These are phyloP conservation scores for Orientallactaga bullata DNA, from an alignment of 2,113 vertebrate species.

Conservation along the genomic window DNA sequence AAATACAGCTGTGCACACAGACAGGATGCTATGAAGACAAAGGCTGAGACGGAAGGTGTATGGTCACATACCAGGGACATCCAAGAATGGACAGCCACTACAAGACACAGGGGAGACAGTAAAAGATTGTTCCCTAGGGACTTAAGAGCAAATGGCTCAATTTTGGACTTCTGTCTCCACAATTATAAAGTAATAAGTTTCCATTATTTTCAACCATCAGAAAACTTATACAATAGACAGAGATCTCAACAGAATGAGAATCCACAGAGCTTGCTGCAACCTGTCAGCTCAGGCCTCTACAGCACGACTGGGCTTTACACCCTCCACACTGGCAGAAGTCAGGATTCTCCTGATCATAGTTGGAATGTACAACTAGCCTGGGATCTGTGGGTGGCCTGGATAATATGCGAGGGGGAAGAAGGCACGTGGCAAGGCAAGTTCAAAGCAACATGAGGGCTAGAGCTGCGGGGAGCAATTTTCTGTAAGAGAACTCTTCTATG, in stretches of 20 bases:
- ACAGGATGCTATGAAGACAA: not conserved
- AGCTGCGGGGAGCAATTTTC: not conserved
- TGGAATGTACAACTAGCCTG: not conserved
- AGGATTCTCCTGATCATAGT: not conserved
- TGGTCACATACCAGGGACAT: not conserved
- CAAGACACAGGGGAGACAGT: not conserved
- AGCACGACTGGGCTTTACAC: not conserved
- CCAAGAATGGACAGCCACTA: not conserved
- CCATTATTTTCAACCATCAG: not conserved
- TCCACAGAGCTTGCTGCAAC: not conserved
- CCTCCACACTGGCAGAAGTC: too few relatives aligned
- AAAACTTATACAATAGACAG: not conserved
- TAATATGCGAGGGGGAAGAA: not conserved
- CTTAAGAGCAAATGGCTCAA: not conserved
- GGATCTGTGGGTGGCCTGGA: accelerated
- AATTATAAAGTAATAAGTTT: not conserved
- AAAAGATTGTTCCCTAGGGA: not conserved
- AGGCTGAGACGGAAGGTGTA: not conserved
- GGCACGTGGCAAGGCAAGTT: not conserved
- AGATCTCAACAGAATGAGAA: not conserved
- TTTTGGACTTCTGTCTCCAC: not conserved
- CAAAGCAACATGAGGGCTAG: not conserved
- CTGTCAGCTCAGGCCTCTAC: not conserved
- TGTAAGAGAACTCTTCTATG: not conserved
- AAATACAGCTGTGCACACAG: not conserved